Conservation (phyloP, 2,888 invertebrate species). For the Idaea aversata region DNA sequence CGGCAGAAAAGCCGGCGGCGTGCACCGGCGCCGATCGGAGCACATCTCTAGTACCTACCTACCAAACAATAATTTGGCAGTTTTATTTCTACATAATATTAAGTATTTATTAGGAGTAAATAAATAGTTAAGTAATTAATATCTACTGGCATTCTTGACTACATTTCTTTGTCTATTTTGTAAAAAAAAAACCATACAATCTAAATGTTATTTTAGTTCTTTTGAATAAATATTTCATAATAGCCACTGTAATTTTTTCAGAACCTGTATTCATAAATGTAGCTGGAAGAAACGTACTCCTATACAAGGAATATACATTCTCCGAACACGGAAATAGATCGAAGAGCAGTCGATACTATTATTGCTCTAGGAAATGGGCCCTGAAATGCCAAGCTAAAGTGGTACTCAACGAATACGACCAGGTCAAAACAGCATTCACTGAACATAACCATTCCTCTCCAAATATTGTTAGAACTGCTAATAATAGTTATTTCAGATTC, state of each 20-base stretch:
- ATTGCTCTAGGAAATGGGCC: conserved; percentile 32
- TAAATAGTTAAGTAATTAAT: no score
- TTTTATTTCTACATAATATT: no score
- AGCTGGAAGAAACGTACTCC: conserved; percentile 4
- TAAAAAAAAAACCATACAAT: no score
- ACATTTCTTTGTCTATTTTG: no score
- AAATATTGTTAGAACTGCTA: conserved; percentile 5
- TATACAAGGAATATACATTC: conserved; percentile 11
- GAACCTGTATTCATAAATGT: conserved; percentile 22
- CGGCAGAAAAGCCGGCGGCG: no score
- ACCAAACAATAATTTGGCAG: no score
- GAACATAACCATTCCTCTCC: conserved; percentile 17
- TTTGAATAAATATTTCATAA: no score
- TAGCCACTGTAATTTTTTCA: conserved; percentile 6
- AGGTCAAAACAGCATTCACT: conserved; percentile 6
- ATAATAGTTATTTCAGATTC: neutral
- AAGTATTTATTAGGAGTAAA: no score
- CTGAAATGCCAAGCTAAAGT: conserved; percentile 35
- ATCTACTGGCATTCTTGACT: no score
- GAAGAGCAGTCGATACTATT: conserved; percentile 29
- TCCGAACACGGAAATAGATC: conserved; percentile 8
- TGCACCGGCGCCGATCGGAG: no score
- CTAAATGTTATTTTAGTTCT: no score
- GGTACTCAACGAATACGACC: conserved; percentile 25
- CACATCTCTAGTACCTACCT: no score